Evolutionary conservation across 1,140 invertebrate genomes (phyloP), one percentile per base, ranked within the genome.

Genomic region (Pogonognathellus flavescens): DNA sequence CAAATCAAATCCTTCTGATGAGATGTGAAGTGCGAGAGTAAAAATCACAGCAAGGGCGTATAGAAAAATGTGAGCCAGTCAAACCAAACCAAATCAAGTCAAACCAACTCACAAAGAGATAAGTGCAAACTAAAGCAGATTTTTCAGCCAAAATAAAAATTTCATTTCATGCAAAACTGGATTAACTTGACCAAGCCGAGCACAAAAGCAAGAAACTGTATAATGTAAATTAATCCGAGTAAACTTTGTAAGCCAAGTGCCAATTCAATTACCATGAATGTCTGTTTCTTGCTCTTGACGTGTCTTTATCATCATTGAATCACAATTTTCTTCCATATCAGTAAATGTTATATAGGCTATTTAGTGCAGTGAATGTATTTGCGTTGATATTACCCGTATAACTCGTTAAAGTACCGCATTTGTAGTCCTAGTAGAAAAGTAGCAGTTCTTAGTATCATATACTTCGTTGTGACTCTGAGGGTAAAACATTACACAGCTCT

Each of bases 151-250:
- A 84, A 84, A 80, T 80, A 84, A 84, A 84, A 84, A 84, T 84
- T 76, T 84, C 72, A 84, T 84, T 84, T 84, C 72, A 87, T 84
- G 86, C 80, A 87, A 86, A 87, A 87, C 86, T 87, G 86, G 86
- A 87, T 87, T 87, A 87, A 87, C 83, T 87, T 87, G 80, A 82
- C 80, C 72, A 85, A 81, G 55, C 50, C 53, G 20, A 70, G 62
- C 11, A 70, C 31, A 41, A 80, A 80, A 66, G 62, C 62, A 66
- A 66, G 62, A 66, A 66, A 66, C 62, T 66, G 22, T 80, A 81
- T 80, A 81, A 57, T 81, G 80, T 81, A 81, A 81, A 81, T 81
- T 81, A 81, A 76, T 76, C 70, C 70, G 70, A 76, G 41, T 50
- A 76, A 76, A 76, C 70, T 76, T 76, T 76, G 70, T 76, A 76